Evolutionary conservation across 2,888 invertebrate genomes (phyloP), one percentile per base, ranked within the genome.

Genomic region (Torymus tubicola): DNA sequence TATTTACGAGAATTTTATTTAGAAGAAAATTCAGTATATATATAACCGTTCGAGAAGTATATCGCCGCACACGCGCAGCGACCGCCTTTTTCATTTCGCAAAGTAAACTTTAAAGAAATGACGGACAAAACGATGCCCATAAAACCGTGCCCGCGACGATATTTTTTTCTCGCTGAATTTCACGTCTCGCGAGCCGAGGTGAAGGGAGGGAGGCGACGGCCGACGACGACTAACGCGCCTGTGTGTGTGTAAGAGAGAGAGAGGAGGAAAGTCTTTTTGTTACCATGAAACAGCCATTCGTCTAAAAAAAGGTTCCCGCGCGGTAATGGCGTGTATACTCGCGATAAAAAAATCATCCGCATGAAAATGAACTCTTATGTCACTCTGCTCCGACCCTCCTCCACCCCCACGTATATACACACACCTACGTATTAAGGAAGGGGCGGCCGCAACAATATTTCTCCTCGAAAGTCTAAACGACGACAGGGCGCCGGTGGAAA

Each of bases 281-380:
- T 60, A 55, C 63, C 57, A 52, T 61, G 61, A 78, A 78, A 75
- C 68, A 60, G 67, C 68, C 68, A 81, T 81, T 78, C 71, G 58
- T 79, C 71, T 68, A 75, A 81, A 71, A 77, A 71, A 79, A 82
- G 79, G 63, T 70, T 79, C 63, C 58, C 60, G 55, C 64, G 60
- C 55, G 76, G 81, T 82, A 82, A 82, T 79, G 79, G 79, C 76
- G 64, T 79, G 81, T 79, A 79, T 65, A 79, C 55, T 64, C 72
- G 76, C 78, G 81, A 82, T 82, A 82, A 82, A 82, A 81, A 82
- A 82, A 82, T 82, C 79, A 79, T 79, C 79, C 79, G 42, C 72
- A 76, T 76, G 76, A 82, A 79, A 82, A 82, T 82, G 79, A 73
- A 81, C 68, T 75, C 77, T 74, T 74, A 74, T 70, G 79, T 68